These are phyloP conservation scores for Zapornia atra DNA, from an alignment of 2,113 vertebrate species.

Conservation along the genomic window DNA sequence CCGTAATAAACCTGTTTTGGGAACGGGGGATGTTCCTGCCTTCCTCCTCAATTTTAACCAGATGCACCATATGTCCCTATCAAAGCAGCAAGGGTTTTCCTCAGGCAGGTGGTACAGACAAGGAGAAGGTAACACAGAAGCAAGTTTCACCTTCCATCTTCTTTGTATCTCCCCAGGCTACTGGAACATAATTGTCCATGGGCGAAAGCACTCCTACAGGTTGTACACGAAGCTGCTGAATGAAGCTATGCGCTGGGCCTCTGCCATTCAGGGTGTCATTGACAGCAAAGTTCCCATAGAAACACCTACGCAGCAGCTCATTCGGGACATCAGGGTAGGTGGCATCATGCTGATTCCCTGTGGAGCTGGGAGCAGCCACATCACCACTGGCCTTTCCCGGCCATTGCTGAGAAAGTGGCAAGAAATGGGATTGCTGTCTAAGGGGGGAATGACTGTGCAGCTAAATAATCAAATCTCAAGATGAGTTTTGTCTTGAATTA, in stretches of 20 bases:
- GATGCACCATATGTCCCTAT: not conserved
- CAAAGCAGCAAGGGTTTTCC: not conserved
- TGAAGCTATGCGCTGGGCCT: conserved; percentile 91
- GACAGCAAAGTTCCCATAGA: conserved; percentile 92
- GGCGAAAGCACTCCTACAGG: conserved; percentile 88
- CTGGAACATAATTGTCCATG: conserved; percentile 90
- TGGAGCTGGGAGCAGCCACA: not conserved
- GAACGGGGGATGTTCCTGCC: not conserved
- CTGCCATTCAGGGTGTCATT: conserved; percentile 89
- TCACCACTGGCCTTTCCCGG: not conserved
- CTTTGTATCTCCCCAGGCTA: conserved; percentile 78
- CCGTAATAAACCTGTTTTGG: not conserved
- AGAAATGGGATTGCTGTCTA: not conserved
- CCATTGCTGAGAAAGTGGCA: not conserved
- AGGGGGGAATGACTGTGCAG: not conserved
- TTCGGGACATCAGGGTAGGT: conserved; percentile 89
- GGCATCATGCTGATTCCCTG: not conserved
- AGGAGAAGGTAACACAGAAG: not conserved
- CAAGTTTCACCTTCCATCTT: not conserved
- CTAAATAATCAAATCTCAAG: not conserved
- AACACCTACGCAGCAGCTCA: conserved; percentile 92
- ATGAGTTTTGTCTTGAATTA: not conserved
- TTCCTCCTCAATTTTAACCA: not conserved
- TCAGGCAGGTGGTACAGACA: not conserved
- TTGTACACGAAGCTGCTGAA: conserved; percentile 90